Evolutionary conservation across 2,797 vertebrate species (phyloP).

Genomic region (Propithecus perrieri): DNA sequence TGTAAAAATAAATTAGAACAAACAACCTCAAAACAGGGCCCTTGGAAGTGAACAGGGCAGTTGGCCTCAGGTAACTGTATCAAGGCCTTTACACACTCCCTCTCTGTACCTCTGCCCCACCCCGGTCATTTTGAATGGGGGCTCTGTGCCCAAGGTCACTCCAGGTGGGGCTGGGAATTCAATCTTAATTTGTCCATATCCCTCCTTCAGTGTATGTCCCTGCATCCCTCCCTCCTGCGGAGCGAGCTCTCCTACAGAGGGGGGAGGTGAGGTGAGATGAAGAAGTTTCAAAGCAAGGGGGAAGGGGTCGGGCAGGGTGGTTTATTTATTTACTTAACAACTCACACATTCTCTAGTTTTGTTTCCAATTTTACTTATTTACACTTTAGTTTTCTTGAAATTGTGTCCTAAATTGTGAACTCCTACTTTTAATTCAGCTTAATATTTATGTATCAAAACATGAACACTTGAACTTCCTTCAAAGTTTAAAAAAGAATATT

Average conservation of each 20-base stretch:
- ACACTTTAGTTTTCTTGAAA: not conserved
- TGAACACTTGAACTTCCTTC: not conserved
- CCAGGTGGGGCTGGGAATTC: conserved; percentile 32
- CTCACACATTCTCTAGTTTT: not conserved
- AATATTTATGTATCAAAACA: not conserved
- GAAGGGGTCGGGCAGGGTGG: conserved; percentile 39
- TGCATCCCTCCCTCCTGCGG: conserved; percentile 56
- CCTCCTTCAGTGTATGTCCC: conserved; percentile 48
- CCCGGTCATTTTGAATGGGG: conserved; percentile 29
- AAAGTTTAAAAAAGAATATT: not conserved
- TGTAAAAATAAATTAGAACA: conserved; percentile 83
- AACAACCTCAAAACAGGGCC: conserved; percentile 77
- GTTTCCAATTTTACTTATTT: not conserved
- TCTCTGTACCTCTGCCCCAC: conserved; percentile 46
- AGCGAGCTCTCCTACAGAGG: conserved; percentile 69
- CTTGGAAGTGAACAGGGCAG: conserved; percentile 68
- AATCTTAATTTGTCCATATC: conserved; percentile 14
- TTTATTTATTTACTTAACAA: not conserved
- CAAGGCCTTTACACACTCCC: conserved; percentile 54
- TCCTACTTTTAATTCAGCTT: not conserved
- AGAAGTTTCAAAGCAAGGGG: conserved; percentile 37
- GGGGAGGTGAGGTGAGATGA: conserved; percentile 56
- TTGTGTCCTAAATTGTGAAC: not conserved
- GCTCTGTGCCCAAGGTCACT: conserved; percentile 38
- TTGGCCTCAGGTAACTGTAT: conserved; percentile 31